Percentiles rank a stretch among this genome's conserved stretches.
phyloP scores from a whole-genome alignment of 2,113 vertebrate species.

The Capreolus pygargus region DNA sequence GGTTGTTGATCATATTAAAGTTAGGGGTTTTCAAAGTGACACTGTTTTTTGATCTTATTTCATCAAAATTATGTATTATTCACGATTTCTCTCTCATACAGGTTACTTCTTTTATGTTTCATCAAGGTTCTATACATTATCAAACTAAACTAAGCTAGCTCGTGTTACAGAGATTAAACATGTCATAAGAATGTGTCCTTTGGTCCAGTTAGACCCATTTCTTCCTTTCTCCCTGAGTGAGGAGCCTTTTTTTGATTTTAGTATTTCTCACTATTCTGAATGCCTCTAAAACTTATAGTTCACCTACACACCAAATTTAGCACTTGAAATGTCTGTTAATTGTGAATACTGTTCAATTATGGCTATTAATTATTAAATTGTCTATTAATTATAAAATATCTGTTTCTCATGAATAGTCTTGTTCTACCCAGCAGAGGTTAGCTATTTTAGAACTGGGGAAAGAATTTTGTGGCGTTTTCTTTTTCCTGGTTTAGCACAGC shows the following conservation, averaged over 20 bases:
- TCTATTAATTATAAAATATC: constrained; percentile 2
- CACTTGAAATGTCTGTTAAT: neutral
- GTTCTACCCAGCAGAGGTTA: neutral
- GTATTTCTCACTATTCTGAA: neutral
- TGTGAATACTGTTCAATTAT: neutral
- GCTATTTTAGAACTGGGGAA: neutral
- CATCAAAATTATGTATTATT: neutral
- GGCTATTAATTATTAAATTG: neutral
- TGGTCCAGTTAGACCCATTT: neutral
- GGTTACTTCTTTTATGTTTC: neutral
- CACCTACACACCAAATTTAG: neutral
- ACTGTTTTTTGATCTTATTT: constrained; percentile 24
- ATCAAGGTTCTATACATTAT: neutral
- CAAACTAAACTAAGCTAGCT: neutral
- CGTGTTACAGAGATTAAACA: neutral
- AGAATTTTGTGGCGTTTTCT: neutral
- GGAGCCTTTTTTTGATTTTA: neutral
- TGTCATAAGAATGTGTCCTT: neutral
- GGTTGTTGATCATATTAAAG: neutral
- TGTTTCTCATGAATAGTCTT: neutral
- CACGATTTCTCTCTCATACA: neutral
- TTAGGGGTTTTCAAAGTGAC: constrained; percentile 9
- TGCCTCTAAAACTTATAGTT: neutral
- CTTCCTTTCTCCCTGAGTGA: neutral
- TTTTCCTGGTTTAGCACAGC: neutral